phyloP scores from a whole-genome alignment of 2,113 vertebrate species.

The Micronycteris hirsuta region DNA sequence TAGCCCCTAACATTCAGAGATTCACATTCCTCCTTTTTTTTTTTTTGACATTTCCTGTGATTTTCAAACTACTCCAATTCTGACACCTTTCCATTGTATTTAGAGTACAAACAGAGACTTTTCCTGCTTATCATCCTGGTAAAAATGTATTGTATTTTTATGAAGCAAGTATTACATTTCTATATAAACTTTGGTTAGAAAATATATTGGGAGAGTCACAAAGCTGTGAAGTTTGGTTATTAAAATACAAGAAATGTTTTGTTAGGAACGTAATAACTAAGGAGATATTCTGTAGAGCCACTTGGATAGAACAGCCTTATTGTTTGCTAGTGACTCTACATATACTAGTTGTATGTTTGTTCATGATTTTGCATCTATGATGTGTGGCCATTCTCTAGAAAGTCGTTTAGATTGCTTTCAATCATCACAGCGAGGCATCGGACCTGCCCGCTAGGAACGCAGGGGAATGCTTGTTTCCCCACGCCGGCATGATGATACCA shows the following conservation, averaged over 20 bases:
- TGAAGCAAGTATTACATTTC: background rate
- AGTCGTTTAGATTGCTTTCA: background rate
- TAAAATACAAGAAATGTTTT: background rate
- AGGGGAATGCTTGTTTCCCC: background rate
- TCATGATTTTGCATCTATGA: background rate
- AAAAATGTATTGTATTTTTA: background rate
- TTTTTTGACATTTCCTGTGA: background rate
- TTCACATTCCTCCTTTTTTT: background rate
- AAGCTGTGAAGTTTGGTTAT: background rate
- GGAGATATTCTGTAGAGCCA: background rate
- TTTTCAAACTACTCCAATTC: background rate
- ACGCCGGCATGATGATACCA: background rate
- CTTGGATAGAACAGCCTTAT: background rate
- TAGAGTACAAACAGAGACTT: background rate
- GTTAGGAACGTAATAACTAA: background rate
- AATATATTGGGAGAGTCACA: background rate
- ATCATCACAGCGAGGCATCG: background rate
- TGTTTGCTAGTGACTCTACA: background rate
- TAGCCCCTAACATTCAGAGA: background rate
- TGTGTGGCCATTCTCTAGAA: background rate
- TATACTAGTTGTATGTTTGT: background rate
- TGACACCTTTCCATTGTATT: background rate
- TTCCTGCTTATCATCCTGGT: background rate
- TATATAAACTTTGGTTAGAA: background rate
- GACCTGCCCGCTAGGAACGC: background rate